phyloP scores from a whole-genome alignment of 2,113 vertebrate species.

The Tenrec ecaudatus region DNA sequence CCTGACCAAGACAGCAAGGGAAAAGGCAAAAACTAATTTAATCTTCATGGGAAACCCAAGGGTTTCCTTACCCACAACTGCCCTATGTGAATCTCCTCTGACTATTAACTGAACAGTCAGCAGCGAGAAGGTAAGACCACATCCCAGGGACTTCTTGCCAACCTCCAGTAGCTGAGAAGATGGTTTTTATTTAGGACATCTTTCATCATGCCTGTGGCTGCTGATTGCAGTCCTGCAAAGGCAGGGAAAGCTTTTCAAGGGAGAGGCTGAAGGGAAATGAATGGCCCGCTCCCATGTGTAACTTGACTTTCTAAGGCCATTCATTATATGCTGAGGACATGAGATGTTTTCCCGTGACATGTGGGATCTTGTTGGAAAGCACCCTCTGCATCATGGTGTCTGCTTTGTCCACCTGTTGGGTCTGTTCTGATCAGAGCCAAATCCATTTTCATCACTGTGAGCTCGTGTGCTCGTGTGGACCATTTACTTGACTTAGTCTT shows the following conservation, averaged over 20 bases:
- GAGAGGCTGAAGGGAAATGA: conserved; percentile 22
- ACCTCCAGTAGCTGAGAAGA: neutral
- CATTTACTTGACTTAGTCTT: neutral
- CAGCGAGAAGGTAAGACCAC: neutral
- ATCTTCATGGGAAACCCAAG: neutral
- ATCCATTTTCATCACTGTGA: neutral
- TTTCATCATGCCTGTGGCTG: neutral
- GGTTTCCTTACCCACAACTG: neutral
- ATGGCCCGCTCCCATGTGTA: neutral
- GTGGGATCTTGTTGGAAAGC: neutral
- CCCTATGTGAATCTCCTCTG: neutral
- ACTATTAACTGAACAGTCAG: neutral
- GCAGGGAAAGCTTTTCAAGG: conserved; percentile 22
- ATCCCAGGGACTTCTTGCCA: neutral
- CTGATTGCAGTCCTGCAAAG: neutral
- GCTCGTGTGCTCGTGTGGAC: neutral
- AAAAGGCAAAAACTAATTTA: conserved; percentile 13
- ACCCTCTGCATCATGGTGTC: neutral
- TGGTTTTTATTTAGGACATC: neutral
- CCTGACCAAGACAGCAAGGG: neutral
- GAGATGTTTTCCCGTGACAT: neutral
- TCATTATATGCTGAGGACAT: conserved; percentile 6
- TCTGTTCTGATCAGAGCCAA: neutral
- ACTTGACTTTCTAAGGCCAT: neutral
- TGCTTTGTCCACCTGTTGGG: neutral